Percentiles rank a stretch among this genome's conserved stretches.
phyloP scores from a whole-genome alignment of 2,113 vertebrate genomes.

The Sprattus sprattus region DNA sequence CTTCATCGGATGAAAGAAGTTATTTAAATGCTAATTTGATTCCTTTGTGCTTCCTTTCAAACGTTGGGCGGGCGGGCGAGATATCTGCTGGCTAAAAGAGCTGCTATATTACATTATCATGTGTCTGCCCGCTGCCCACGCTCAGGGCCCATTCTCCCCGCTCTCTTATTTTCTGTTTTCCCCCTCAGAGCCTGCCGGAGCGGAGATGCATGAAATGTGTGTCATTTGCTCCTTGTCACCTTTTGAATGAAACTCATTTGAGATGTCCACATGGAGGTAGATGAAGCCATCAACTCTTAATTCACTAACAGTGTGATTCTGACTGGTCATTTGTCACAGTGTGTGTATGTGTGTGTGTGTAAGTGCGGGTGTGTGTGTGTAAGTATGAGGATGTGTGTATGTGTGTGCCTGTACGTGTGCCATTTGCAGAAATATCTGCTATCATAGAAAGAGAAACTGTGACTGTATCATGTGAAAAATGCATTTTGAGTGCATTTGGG shows the following conservation, averaged over 20 bases:
- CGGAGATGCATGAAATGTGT: slow-evolving; percentile 16
- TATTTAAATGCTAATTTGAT: slow-evolving; percentile 36
- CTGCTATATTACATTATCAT: slow-evolving; percentile 29
- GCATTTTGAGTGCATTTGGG: not conserved
- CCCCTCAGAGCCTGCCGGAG: not conserved
- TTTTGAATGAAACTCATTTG: slow-evolving; percentile 30
- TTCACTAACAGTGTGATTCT: not conserved
- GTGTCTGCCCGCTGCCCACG: not conserved
- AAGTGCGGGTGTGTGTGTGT: too few relatives aligned
- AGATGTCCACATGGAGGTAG: slow-evolving; percentile 12
- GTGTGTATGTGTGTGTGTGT: not conserved
- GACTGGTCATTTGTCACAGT: not conserved
- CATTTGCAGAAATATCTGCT: not conserved
- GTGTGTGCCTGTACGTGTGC: not conserved
- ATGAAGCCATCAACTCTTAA: slow-evolving; percentile 20
- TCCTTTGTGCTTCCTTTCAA: slow-evolving; percentile 30
- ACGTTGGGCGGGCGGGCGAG: not conserved
- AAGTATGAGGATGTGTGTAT: not conserved
- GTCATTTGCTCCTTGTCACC: not conserved
- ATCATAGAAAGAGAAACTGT: not conserved
- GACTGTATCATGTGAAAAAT: not conserved
- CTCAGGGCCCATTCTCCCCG: not conserved
- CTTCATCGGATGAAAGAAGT: slow-evolving; percentile 36
- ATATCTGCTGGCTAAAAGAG: slow-evolving; percentile 24
- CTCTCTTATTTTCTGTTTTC: not conserved